These are phyloP conservation scores for Gymnoscopelus microlampas DNA, from an alignment of 2,797 vertebrate species.

Conservation along the genomic window DNA sequence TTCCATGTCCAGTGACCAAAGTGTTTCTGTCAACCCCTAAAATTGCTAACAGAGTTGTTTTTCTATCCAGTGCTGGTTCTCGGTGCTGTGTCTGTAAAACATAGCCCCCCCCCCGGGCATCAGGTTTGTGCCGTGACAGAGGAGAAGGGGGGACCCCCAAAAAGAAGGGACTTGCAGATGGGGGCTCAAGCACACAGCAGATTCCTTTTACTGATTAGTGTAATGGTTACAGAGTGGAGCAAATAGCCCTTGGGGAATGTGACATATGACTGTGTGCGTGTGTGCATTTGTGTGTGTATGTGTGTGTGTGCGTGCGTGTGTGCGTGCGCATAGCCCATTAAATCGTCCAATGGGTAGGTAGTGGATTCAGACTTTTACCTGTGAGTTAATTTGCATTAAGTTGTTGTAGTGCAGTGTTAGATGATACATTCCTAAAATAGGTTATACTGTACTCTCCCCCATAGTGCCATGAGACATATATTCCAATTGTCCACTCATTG, in stretches of 20 bases:
- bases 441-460: too few relatives aligned
- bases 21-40: conserved; percentile 10
- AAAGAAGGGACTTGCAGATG: not conserved
- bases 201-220: not conserved
- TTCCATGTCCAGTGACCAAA: conserved; percentile 15
- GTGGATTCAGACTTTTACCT: conserved; percentile 14
- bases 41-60: conserved; percentile 27
- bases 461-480: too few relatives aligned
- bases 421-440: too few relatives aligned
- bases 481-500: too few relatives aligned
- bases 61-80: not conserved
- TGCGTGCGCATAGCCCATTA: too few relatives aligned
- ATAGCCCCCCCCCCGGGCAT: not conserved
- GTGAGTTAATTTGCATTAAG: not conserved
- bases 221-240: conserved; percentile 2
- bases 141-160: not conserved
- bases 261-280: not conserved
- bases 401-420: not conserved
- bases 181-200: conserved; percentile 4
- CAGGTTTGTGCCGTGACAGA: not conserved
- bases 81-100: not conserved
- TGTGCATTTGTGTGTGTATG: not conserved
- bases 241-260: not conserved
- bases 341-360: not conserved
- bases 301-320: too few relatives aligned